Evolutionary conservation across 2,113 vertebrate genomes (phyloP).

Genomic region (Salvelinus namaycush): DNA sequence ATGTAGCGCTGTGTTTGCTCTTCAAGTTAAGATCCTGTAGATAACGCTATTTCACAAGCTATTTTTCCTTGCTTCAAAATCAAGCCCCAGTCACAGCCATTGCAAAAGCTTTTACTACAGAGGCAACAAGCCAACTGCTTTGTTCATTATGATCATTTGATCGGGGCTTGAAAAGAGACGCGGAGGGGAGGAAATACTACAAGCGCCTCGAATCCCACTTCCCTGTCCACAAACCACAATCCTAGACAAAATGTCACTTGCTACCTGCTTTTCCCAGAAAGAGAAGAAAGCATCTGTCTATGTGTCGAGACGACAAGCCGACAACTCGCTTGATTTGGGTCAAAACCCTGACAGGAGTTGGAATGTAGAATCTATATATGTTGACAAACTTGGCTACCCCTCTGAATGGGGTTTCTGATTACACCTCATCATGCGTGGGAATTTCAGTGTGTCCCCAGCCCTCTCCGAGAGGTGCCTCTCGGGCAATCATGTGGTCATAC

Average conservation of each 20-base stretch:
- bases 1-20: no score
- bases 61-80: constrained; percentile 35
- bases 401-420: constrained; percentile 77
- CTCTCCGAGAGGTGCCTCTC: constrained; percentile 64
- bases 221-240: constrained; percentile 62
- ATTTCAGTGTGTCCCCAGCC: constrained; percentile 50
- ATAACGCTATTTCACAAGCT: neutral
- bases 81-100: constrained; percentile 56
- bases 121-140: constrained; percentile 69
- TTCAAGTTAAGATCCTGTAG: neutral
- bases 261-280: constrained; percentile 67
- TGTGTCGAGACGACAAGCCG: neutral
- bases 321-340: constrained; percentile 53
- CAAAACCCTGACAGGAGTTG: constrained; percentile 69
- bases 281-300: constrained; percentile 46
- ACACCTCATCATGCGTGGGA: constrained; percentile 68
- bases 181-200: constrained; percentile 53
- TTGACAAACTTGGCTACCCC: constrained; percentile 75
- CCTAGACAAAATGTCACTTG: constrained; percentile 50
- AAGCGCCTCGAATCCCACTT: constrained; percentile 59
- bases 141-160: constrained; percentile 71
- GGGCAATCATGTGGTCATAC: constrained; percentile 80
- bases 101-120: constrained; percentile 67
- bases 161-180: constrained; percentile 69
- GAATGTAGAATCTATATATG: constrained; percentile 74